Conservation (phyloP, 2,113 vertebrate genomes). For the Microcebus griseorufus region DNA sequence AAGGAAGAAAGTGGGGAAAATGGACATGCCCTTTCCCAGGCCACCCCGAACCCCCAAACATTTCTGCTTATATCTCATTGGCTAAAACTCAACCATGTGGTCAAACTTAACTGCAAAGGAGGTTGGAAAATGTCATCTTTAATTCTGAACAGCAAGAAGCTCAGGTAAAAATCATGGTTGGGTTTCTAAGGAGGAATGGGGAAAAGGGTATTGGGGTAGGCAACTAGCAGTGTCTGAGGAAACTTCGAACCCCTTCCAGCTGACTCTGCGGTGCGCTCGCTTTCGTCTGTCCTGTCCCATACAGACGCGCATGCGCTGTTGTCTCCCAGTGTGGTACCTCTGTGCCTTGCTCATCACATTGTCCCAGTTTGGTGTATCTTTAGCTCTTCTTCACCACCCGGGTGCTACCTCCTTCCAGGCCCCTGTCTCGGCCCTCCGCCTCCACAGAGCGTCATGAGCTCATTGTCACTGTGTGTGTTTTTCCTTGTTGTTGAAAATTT, state of each 20-base stretch:
- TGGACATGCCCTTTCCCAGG: not conserved
- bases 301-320: not conserved
- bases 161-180: not conserved
- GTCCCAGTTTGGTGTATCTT: not conserved
- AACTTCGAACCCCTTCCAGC: not conserved
- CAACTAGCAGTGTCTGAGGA: not conserved
- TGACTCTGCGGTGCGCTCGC: not conserved
- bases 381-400: not conserved
- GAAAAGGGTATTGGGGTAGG: not conserved
- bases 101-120: not conserved
- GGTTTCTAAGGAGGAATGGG: not conserved
- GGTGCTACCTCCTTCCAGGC: not conserved
- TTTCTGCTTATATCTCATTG: not conserved
- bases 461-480: not conserved
- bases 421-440: not conserved
- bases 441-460: not conserved
- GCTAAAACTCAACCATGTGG: not conserved
- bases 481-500: not conserved
- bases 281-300: not conserved
- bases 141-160: conserved; percentile 13
- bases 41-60: not conserved
- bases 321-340: not conserved
- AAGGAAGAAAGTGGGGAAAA: not conserved
- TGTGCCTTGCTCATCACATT: not conserved
- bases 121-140: not conserved